Evolutionary conservation across 2,888 invertebrate species (phyloP).

Genomic region (Epinotia ramella): DNA sequence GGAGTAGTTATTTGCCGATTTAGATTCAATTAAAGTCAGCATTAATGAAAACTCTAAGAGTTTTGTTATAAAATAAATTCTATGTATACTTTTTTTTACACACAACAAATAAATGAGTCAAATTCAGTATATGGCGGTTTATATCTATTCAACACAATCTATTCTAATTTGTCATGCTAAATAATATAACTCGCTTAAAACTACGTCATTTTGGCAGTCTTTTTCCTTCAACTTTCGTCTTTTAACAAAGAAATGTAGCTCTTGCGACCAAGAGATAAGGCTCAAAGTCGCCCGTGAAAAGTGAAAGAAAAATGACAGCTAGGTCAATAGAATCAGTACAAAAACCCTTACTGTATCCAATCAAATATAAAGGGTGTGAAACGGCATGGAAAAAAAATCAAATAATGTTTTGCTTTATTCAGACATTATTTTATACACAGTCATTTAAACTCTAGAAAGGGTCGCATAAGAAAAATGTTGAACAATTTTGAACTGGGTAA

Average conservation of each 20-base stretch:
- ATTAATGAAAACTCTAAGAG: too few species aligned
- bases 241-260: conserved; percentile 51
- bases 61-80: too few species aligned
- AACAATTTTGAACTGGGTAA: too few species aligned
- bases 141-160: background rate
- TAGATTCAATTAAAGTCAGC: too few species aligned
- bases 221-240: conserved; percentile 69
- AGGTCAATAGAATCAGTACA: background rate
- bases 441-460: too few species aligned
- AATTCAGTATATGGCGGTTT: background rate
- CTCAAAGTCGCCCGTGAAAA: conserved; percentile 37
- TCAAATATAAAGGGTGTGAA: too few species aligned
- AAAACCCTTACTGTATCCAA: background rate
- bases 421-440: too few species aligned
- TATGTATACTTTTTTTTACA: background rate
- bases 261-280: conserved; percentile 5
- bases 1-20: too few species aligned
- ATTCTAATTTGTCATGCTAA: conserved; percentile 23
- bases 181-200: conserved; percentile 48
- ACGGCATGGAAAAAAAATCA: too few species aligned
- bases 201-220: conserved; percentile 69
- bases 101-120: background rate
- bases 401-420: too few species aligned
- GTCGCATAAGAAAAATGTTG: too few species aligned
- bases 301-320: conserved; percentile 59